Evolutionary conservation across 2,888 invertebrate species (phyloP).

Genomic region (Mesoligia furuncula): DNA sequence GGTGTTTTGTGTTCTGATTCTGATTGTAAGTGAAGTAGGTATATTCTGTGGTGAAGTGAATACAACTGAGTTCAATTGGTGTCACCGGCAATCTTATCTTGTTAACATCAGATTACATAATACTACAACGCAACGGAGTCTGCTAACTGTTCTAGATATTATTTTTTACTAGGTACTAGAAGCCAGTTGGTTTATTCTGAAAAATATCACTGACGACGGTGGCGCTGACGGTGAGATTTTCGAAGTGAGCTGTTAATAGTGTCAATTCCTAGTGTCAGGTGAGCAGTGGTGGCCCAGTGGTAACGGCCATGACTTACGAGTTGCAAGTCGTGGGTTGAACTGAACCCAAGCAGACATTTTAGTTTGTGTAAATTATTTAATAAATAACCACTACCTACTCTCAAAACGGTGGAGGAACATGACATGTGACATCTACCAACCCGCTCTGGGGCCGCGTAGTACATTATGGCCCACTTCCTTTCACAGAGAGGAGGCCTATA

Average conservation of each 20-base stretch:
- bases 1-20: background rate
- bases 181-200: background rate
- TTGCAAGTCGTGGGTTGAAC: no score
- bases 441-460: no score
- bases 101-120: constrained; percentile 38
- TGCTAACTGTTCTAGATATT: constrained; percentile 22
- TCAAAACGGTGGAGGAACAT: no score
- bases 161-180: background rate
- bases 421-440: no score
- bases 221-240: no score
- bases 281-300: no score
- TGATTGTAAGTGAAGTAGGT: background rate
- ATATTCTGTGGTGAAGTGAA: background rate
- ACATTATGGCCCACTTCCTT: no score
- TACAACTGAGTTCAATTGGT: constrained; percentile 47
- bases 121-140: constrained; percentile 20
- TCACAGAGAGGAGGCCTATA: no score
- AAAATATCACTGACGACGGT: background rate
- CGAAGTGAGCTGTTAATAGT: background rate
- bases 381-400: no score
- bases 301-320: no score
- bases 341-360: no score
- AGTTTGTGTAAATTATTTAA: no score
- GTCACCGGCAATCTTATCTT: constrained; percentile 53
- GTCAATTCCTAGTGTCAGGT: background rate